These are phyloP conservation scores for Rhingia campestris DNA, from an alignment of 2,888 invertebrate genomes.

Conservation along the genomic window DNA sequence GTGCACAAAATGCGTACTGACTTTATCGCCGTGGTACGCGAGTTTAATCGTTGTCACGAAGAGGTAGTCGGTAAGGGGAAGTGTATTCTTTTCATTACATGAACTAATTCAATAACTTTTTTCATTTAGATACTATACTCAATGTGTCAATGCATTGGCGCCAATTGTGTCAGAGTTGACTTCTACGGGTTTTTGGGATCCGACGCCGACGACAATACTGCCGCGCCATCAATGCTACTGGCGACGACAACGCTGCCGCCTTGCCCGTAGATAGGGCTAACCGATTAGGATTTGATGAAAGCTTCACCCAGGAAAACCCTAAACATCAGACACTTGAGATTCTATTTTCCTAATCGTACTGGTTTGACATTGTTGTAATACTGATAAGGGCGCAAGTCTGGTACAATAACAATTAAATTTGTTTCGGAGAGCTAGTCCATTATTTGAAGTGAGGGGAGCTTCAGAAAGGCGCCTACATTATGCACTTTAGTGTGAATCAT, in stretches of 20 bases:
- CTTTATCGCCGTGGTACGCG: slow-evolving; percentile 14
- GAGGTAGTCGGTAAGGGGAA: neutral
- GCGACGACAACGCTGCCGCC: slow-evolving; percentile 7
- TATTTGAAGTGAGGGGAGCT: slow-evolving; percentile 36
- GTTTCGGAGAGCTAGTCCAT: slow-evolving; percentile 8
- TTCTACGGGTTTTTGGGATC: slow-evolving; percentile 28
- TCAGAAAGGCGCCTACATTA: slow-evolving; percentile 52
- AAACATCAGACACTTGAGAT: slow-evolving; percentile 50
- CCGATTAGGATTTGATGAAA: slow-evolving; percentile 47
- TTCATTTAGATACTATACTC: slow-evolving; percentile 65
- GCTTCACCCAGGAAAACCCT: slow-evolving; percentile 42
- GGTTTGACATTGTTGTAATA: slow-evolving; percentile 55
- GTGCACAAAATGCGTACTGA: slow-evolving; percentile 39
- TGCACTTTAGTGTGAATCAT: slow-evolving; percentile 31
- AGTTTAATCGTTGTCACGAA: neutral
- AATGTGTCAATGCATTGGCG: slow-evolving; percentile 68
- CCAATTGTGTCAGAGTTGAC: slow-evolving; percentile 66
- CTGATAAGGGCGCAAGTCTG: slow-evolving; percentile 37
- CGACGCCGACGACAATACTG: slow-evolving; percentile 11
- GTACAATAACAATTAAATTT: slow-evolving; percentile 54
- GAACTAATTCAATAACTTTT: slow-evolving; percentile 68
- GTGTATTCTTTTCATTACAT: slow-evolving; percentile 58
- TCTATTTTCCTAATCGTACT: slow-evolving; percentile 57
- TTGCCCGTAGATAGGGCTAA: slow-evolving; percentile 43
- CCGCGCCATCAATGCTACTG: neutral